Base-by-base conservation (phyloP, 2,797 vertebrate genomes). In the Poliocrania exsul region DNA sequence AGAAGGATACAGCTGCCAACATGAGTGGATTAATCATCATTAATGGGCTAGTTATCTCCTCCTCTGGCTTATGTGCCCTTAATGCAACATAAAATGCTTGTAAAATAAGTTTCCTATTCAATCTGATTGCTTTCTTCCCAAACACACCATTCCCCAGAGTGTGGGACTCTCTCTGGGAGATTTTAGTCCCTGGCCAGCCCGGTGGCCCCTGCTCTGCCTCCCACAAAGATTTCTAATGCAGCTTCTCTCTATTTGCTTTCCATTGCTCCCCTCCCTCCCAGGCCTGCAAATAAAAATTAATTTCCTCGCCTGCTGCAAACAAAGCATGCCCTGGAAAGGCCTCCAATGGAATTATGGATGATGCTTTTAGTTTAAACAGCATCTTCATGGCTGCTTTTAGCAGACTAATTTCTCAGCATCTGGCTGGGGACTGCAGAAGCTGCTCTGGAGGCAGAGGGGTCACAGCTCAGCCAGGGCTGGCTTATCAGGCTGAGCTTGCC, bases 41-140 rank as follows among this genome's bases (percentile, higher is more conserved):
- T 97, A 97, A 97, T 94, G 85, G 82, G 88, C 80, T 94, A 67
- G 84, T 94, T 97, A 90, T 95, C 95, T 95, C 87, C 87, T 97
- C 90, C 85, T 64, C 92, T 95, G 91, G 91, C 93, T 88, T 90
- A 9, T 33, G 33, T 78, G 86, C 71, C 94, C 94, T 97, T 90
- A 98, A 97, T 71, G 96, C 92, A 94, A 93, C 89, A 88, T 92
- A 96, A 97, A 97, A 92, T 6, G 67, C 86, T 90, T 38, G 67
- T 92, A 77, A 96, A 96, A 96, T 83, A 66, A 89, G 90, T 81
- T 92, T 71, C 58, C 89, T 83, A 31, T 94, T 96, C 89, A 90
- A 86, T 89, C 84, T 51, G 81, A 97, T 94, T 94, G 93, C 84
- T 95, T 95, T 81, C 90, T 94, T 94, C 92, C 62, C 19, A 95